These are phyloP conservation scores for Acropternis orthonyx DNA, from an alignment of 2,797 vertebrate genomes.

Conservation along the genomic window DNA sequence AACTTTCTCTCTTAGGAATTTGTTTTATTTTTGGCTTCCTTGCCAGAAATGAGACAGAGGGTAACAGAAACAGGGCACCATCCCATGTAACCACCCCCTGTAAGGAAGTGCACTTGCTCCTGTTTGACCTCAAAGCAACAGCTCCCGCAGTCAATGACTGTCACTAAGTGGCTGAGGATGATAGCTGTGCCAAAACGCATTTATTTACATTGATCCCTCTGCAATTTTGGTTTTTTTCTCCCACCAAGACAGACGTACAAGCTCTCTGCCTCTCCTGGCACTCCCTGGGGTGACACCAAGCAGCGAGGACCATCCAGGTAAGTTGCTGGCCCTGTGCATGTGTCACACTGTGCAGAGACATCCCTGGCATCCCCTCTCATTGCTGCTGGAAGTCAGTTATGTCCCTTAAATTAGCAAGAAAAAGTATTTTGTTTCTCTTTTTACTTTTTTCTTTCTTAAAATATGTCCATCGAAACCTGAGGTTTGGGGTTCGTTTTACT, in stretches of 20 bases:
- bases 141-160: neutral
- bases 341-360: neutral
- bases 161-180: neutral
- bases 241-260: constrained; percentile 43
- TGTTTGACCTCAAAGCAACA: neutral
- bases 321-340: neutral
- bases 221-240: neutral
- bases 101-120: neutral
- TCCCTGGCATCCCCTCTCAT: neutral
- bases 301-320: constrained; percentile 15
- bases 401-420: neutral
- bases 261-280: neutral
- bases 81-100: neutral
- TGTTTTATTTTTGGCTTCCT: neutral
- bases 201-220: neutral
- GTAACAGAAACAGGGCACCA: neutral
- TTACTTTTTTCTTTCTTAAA: neutral
- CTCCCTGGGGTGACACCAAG: neutral
- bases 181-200: neutral
- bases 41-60: neutral
- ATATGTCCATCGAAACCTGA: rapidly evolving
- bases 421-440: neutral
- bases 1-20: neutral
- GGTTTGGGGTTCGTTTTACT: neutral
- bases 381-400: neutral